Base-by-base conservation (phyloP, 1,140 invertebrate genomes). In the Drosophila oshimai region DNA sequence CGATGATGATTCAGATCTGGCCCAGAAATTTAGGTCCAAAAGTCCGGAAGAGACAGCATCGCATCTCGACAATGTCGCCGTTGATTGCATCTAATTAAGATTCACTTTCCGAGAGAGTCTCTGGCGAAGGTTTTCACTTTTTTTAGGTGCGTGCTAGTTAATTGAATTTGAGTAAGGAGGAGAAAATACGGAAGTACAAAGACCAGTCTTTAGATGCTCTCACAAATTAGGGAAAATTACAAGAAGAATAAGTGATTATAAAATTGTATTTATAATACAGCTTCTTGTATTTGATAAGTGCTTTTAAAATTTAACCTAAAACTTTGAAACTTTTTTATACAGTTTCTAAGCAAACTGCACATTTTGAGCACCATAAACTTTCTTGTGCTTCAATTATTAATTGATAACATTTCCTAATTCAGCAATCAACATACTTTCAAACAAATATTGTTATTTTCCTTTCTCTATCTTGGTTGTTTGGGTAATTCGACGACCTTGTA, bases 21-120 rank as follows among this genome's bases (percentile, higher is more conserved):
- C 26, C 29, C 20, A 69, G 28, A 34, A 29, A 65, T 6, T 24
- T 13, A 6, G 46, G 24, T 10, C 9, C 3, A 13, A 31, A 28
- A 24, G n/a, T 29, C 67, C 68, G 68, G 67, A 72, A 71, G 68
- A 22, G 42, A 28, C 39, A n/a, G 42, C 41, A 26, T 51, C 54
- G 36, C 58, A 28, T 20, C 36, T 12, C 37, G 37, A 58, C 36
- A 62, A 49, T 51, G 58, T 70, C 54, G 39, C 50, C 26, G 42
- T 20, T 78, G 79, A 83, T 74, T 84, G 69, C 62, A 84, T 84
- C 75, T 72, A 84, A 84, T 86, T 86, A 86, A 79, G 61, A 73
- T 73, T 73, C 68, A 37, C 58, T 73, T 61, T 53, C 49, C 47
- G 24, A 33, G 24, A 71, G 37, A 71, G n/a, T 28, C 17, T 60